A percentile compares a stretch with the other conserved stretches of the same genome.
Evolutionary conservation across 2,113 vertebrate genomes (phyloP).

Genomic region (Zosterops japonicus): DNA sequence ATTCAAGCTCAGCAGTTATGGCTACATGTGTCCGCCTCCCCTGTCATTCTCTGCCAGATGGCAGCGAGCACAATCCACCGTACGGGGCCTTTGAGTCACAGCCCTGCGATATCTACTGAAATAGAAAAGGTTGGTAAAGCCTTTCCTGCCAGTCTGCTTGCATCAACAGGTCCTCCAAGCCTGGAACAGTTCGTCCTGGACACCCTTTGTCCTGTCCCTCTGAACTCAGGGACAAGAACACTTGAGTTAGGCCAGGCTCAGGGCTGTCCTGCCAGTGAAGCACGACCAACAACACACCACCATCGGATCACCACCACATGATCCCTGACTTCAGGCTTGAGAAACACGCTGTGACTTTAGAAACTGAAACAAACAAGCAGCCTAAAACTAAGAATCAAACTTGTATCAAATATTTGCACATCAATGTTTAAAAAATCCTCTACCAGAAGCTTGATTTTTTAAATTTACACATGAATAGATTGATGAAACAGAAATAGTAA

Average conservation of each 20-base stretch:
- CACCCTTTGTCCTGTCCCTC: background rate
- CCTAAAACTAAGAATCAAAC: background rate
- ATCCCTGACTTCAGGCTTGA: background rate
- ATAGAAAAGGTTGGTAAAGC: background rate
- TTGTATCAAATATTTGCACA: conserved; percentile 31
- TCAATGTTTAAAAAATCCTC: background rate
- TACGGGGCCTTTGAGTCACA: background rate
- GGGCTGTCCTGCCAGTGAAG: background rate
- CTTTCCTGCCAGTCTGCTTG: background rate
- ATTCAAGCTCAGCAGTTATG: background rate
- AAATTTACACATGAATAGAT: background rate
- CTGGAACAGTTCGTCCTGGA: conserved; percentile 4
- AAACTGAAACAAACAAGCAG: background rate
- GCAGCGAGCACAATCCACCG: rapidly evolving
- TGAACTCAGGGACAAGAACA: background rate
- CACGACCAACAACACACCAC: background rate
- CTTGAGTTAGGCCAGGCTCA: background rate
- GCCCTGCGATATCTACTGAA: background rate
- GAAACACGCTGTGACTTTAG: background rate
- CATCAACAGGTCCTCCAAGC: conserved; percentile 3
- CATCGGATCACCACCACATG: background rate
- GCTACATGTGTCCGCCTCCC: background rate
- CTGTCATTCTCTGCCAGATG: background rate
- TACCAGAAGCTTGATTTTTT: background rate
- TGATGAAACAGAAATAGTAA: background rate